phyloP scores from a whole-genome alignment of 2,113 vertebrate genomes.

The Vicugna pacos region DNA sequence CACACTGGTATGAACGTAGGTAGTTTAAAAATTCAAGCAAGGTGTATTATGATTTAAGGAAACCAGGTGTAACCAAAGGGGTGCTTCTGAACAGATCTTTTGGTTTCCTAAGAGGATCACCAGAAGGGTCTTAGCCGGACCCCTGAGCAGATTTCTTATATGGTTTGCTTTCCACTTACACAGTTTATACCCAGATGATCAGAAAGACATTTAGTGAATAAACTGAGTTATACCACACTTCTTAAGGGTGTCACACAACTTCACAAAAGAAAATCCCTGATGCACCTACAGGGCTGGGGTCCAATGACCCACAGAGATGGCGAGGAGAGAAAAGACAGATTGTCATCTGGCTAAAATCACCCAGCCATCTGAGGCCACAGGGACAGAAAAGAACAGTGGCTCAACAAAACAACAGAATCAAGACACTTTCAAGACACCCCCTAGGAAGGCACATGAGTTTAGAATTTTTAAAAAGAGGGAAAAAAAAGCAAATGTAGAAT shows the following conservation, averaged over 20 bases:
- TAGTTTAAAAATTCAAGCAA: neutral
- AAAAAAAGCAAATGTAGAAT: neutral
- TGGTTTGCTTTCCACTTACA: neutral
- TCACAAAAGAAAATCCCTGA: neutral
- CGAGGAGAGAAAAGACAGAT: neutral
- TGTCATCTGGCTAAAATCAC: neutral
- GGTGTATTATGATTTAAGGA: neutral
- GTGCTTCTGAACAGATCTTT: accelerated
- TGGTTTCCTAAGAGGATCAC: neutral
- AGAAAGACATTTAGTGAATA: neutral
- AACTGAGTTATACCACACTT: neutral
- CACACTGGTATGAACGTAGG: accelerated
- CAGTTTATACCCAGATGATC: neutral
- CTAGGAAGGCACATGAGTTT: neutral
- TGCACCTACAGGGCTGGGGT: neutral
- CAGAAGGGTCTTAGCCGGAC: neutral
- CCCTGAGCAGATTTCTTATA: neutral
- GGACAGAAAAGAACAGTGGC: neutral
- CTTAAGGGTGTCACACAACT: neutral
- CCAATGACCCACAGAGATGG: neutral
- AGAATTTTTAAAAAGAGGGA: neutral
- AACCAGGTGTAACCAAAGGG: neutral
- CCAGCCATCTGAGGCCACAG: too few species aligned
- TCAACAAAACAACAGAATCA: neutral
- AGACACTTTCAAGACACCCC: neutral